Percentiles rank a stretch among this genome's conserved stretches.
phyloP scores from a whole-genome alignment of 2,888 invertebrate genomes.

The Theodoxus fluviatilis region DNA sequence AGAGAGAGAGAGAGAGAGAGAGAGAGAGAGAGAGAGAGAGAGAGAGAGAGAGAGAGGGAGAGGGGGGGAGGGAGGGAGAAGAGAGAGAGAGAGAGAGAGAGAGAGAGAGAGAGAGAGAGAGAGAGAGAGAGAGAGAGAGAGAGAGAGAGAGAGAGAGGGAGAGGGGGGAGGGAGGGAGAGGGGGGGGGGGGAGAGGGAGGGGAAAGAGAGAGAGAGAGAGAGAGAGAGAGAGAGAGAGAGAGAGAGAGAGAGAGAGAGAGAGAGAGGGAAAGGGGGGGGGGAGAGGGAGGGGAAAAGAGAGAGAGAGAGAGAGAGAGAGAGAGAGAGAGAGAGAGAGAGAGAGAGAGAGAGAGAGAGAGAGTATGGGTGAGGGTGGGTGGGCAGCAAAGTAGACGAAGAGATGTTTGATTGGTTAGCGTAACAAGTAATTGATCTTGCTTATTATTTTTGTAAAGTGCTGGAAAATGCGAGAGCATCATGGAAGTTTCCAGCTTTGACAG shows the following conservation, averaged over 20 bases:
- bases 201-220: constrained; percentile 14
- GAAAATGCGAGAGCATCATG: no score
- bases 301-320: not conserved
- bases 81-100: not conserved
- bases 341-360: not conserved
- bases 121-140: not conserved
- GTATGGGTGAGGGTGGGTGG: not conserved
- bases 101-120: not conserved
- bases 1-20: constrained; percentile 3
- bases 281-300: not conserved
- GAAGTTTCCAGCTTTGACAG: no score
- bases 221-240: constrained; percentile 12
- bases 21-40: constrained; percentile 3
- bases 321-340: not conserved
- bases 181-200: not conserved
- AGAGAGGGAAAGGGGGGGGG: not conserved
- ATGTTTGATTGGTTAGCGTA: no score
- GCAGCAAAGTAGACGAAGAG: no score
- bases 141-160: not conserved
- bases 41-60: constrained; percentile 14
- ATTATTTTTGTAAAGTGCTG: no score
- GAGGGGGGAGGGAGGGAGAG: not conserved
- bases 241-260: constrained; percentile 18
- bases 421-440: no score
- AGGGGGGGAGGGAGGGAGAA: not conserved